Evolutionary conservation across 2,888 invertebrate genomes (phyloP).

Genomic region (Agrotis ipsilon): DNA sequence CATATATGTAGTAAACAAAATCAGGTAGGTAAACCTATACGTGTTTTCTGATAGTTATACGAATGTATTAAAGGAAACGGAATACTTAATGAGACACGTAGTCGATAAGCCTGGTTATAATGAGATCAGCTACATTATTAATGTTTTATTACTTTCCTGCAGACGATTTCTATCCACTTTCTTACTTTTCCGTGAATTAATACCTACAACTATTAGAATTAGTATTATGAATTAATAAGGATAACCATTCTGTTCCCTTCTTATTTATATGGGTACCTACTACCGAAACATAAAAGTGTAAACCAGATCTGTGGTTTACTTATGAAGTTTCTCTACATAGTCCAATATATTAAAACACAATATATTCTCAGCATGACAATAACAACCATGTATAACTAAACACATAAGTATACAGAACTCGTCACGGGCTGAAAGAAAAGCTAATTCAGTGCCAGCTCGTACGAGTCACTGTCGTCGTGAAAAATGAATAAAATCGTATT

Average conservation of each 20-base stretch:
- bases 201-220: not conserved
- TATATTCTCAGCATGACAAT: constrained; percentile 24
- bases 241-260: no score
- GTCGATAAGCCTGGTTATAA: constrained; percentile 6
- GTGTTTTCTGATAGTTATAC: not conserved
- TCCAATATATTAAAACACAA: not conserved
- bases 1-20: not conserved
- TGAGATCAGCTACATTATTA: constrained; percentile 10
- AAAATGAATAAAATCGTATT: constrained; percentile 89
- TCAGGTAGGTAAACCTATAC: not conserved
- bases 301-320: not conserved
- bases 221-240: no score
- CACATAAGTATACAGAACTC: constrained; percentile 47
- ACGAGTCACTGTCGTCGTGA: constrained; percentile 87
- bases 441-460: constrained; percentile 87
- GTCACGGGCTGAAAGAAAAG: constrained; percentile 82
- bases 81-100: constrained; percentile 19
- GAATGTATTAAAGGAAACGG: constrained; percentile 15
- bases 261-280: not conserved
- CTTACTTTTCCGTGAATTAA: constrained; percentile 4
- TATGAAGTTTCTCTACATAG: not conserved
- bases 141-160: constrained; percentile 14
- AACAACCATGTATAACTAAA: constrained; percentile 34
- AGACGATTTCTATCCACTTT: constrained; percentile 16
- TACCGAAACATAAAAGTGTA: no score